Base-by-base conservation (phyloP, 2,113 vertebrate species). In the Rhegmatorhina hoffmannsi region DNA sequence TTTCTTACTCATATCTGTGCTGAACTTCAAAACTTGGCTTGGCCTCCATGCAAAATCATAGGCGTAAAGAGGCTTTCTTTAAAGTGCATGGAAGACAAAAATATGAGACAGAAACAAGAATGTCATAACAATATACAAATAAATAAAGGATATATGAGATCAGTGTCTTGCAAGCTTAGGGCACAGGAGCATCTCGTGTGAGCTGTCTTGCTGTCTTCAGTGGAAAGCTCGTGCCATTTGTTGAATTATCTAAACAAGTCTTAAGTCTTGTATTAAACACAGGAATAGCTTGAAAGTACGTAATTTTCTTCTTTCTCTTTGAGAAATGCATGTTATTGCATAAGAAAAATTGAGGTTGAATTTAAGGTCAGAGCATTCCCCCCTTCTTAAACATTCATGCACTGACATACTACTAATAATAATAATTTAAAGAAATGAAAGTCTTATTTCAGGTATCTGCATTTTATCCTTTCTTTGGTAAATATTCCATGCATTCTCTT, bases 201-300 rank as follows among this genome's bases (percentile, higher is more conserved):
- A 87, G 67, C 59, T 92, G 62, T 60, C 87, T 46, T 90, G 89
- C 46, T 96, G 94, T 92, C 87, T 83, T 82, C 66, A 95, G 78
- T 73, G 81, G 78, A 95, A 94, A 89, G 36, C 52, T 79, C 0
- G 0, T 5, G 4, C 91, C 52, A 82, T 36, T 82, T 87, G 28
- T 38, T 58, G 55, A 75, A 73, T 90, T 87, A 80, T 80, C 72
- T 72, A 92, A 96, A 96, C 63, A 80, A 66, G 13, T n/a, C n/a
- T n/a, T n/a, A 77, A 23, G 73, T 89, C 29, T 91, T 89, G 33
- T 24, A 9, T 58, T 84, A 83, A 40, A 58, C 15, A 33, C 11
- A 24, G 28, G 13, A 89, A 60, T 43, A 78, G 24, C 36, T 73
- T 75, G 78, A 68, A 72, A 92, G 68, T 36, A 74, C 60, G 38